These are phyloP conservation scores for Dermochelys coriacea DNA, from an alignment of 2,797 vertebrate genomes.

Conservation along the genomic window DNA sequence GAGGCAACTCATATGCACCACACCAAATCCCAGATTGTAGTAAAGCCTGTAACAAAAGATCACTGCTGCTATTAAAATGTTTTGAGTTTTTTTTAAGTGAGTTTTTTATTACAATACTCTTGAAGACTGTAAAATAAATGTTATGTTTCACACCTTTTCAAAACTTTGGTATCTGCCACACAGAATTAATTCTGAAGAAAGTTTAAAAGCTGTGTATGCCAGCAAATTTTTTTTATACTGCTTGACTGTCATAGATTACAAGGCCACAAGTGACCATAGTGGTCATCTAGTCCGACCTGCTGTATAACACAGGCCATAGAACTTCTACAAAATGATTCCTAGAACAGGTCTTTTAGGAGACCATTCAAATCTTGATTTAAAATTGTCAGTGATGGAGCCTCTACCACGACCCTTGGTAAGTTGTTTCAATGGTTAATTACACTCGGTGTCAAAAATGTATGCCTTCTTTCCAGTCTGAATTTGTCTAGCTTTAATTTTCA, in stretches of 20 bases:
- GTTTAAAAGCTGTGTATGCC: accelerated
- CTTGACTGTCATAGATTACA: not conserved
- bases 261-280: not conserved
- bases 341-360: not conserved
- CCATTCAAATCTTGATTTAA: not conserved
- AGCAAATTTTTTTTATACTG: not conserved
- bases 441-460: not conserved
- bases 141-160: not conserved
- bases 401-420: not conserved
- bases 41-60: not conserved
- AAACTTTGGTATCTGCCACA: not conserved
- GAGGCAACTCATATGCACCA: not conserved
- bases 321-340: not conserved
- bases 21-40: not conserved
- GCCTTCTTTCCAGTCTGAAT: not conserved
- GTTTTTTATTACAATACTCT: not conserved
- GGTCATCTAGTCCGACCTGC: not conserved
- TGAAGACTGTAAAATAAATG: not conserved
- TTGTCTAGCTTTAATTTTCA: not conserved
- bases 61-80: not conserved
- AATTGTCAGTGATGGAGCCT: not conserved
- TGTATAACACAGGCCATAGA: not conserved
- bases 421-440: not conserved
- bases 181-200: not conserved
- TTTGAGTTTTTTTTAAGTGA: not conserved